Evolutionary conservation across 2,797 vertebrate genomes (phyloP).

Genomic region (Dicrostonyx torquatus): DNA sequence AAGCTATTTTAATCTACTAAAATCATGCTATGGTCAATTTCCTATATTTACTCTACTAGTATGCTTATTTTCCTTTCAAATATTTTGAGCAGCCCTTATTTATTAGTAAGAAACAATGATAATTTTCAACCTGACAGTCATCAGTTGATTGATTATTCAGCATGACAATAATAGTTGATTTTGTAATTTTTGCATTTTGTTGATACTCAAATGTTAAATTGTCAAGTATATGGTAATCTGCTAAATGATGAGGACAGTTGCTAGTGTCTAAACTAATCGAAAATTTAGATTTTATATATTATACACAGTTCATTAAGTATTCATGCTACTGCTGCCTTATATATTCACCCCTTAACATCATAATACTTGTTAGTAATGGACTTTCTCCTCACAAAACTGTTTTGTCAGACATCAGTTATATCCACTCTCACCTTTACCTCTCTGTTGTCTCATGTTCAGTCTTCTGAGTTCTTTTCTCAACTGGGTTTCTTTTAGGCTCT

Average conservation of each 20-base stretch:
- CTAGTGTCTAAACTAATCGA: conserved; percentile 6
- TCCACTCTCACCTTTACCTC: background rate
- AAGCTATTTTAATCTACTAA: background rate
- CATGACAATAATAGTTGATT: background rate
- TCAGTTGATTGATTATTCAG: background rate
- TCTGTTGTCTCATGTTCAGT: background rate
- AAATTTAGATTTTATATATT: background rate
- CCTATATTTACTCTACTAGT: background rate
- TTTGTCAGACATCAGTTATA: background rate
- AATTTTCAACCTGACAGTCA: background rate
- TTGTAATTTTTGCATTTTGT: background rate
- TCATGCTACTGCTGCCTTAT: background rate
- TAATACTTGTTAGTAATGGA: background rate
- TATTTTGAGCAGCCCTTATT: background rate
- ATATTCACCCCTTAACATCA: background rate
- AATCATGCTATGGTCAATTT: background rate
- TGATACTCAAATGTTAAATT: background rate
- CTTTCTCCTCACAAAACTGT: background rate
- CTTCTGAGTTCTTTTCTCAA: background rate
- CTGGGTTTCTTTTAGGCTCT: background rate
- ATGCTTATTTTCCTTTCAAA: background rate
- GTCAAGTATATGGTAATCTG: background rate
- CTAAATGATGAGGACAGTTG: background rate
- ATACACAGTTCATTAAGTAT: background rate
- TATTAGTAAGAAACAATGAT: conserved; percentile 1